Percentiles rank a stretch among this genome's conserved stretches.
Evolutionary conservation across 2,888 invertebrate genomes (phyloP).

Genomic region (Spilarctia lutea): DNA sequence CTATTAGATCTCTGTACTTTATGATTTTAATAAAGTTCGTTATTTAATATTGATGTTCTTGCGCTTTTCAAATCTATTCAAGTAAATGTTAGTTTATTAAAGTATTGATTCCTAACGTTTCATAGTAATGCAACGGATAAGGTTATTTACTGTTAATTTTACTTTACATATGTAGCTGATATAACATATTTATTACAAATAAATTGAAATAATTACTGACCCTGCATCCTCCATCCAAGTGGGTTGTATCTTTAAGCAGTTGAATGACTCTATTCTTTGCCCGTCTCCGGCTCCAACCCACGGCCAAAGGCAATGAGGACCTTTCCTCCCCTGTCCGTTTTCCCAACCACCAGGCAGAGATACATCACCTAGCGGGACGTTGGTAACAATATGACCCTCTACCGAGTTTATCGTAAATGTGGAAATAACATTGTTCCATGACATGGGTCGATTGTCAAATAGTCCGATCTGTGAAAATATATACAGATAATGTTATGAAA

Average conservation of each 20-base stretch:
- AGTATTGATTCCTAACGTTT: background rate
- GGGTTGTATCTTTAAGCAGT: constrained; percentile 93
- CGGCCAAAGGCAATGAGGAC: constrained; percentile 88
- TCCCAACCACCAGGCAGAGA: constrained; percentile 88
- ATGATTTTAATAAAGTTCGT: background rate
- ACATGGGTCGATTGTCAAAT: constrained; percentile 69
- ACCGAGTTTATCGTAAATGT: constrained; percentile 67
- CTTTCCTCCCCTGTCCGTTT: constrained; percentile 70
- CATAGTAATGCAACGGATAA: background rate
- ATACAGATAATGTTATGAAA: constrained; percentile 11
- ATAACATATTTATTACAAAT: background rate
- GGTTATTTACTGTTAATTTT: background rate
- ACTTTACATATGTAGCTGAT: background rate
- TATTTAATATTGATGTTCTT: background rate
- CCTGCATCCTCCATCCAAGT: constrained; percentile 93
- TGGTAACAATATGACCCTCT: constrained; percentile 82
- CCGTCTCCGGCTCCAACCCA: constrained; percentile 89
- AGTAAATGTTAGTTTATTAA: background rate
- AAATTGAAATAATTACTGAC: constrained; percentile 58
- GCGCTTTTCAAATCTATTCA: background rate
- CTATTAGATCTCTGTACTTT: background rate
- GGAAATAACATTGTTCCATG: constrained; percentile 76
- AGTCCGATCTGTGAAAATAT: constrained; percentile 73
- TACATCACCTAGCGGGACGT: constrained; percentile 84
- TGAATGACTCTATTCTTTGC: constrained; percentile 86